Percentiles rank a stretch among this genome's conserved stretches.
These are phyloP conservation scores for Aspidiotus rigidus DNA, from an alignment of 2,888 invertebrate genomes.

Conservation along the genomic window DNA sequence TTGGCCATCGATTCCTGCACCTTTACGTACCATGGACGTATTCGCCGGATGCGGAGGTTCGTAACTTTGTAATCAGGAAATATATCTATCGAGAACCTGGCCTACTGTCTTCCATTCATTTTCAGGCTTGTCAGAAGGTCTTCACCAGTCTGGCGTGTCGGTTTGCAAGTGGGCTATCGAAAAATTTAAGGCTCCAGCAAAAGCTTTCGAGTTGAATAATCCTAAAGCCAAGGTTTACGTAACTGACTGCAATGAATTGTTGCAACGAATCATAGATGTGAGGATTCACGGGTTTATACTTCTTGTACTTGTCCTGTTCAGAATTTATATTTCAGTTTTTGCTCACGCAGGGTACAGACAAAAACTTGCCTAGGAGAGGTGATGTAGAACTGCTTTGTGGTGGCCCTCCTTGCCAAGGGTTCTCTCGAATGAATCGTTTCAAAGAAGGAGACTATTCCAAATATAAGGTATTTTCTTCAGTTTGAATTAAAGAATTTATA, in stretches of 20 bases:
- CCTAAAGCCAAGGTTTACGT: slow-evolving; percentile 62
- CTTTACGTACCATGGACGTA: slow-evolving; percentile 63
- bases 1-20: slow-evolving; percentile 45
- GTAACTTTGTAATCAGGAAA: slow-evolving; percentile 9
- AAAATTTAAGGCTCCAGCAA: slow-evolving; percentile 64
- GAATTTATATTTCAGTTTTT: slow-evolving; percentile 38
- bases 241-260: slow-evolving; percentile 69
- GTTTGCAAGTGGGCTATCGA: slow-evolving; percentile 75
- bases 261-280: slow-evolving; percentile 57
- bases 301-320: neutral
- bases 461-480: slow-evolving; percentile 53
- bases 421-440: slow-evolving; percentile 82
- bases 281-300: slow-evolving; percentile 32
- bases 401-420: slow-evolving; percentile 83
- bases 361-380: slow-evolving; percentile 60
- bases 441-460: slow-evolving; percentile 72
- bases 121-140: slow-evolving; percentile 60
- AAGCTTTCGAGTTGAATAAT: slow-evolving; percentile 69
- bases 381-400: slow-evolving; percentile 77
- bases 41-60: slow-evolving; percentile 77
- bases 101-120: neutral
- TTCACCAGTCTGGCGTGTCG: slow-evolving; percentile 59
- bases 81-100: neutral
- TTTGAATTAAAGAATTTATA: neutral
- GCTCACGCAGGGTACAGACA: slow-evolving; percentile 40